These are phyloP conservation scores for Torymus aiolomorphi DNA, from an alignment of 2,888 invertebrate genomes.

Conservation along the genomic window DNA sequence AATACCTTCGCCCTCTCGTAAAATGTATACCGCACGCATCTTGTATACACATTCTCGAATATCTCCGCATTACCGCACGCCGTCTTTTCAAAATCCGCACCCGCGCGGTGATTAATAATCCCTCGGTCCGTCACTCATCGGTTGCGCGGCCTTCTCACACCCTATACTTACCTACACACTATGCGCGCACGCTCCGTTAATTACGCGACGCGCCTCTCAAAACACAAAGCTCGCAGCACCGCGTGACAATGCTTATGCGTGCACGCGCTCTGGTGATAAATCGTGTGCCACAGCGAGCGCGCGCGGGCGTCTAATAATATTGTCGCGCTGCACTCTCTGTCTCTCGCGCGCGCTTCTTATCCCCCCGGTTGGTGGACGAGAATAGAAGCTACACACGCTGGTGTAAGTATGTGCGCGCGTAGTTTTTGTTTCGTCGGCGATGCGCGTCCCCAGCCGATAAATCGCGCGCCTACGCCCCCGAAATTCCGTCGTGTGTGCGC, in stretches of 20 bases:
- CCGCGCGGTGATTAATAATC: slow-evolving; percentile 31
- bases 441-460: slow-evolving; percentile 36
- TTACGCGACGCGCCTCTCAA: background rate
- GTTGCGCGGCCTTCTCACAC: background rate
- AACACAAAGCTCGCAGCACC: background rate
- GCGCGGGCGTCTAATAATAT: slow-evolving; percentile 39
- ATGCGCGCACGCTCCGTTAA: slow-evolving; percentile 34
- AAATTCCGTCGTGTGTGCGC: slow-evolving; percentile 30
- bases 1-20: too few relatives aligned
- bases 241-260: background rate
- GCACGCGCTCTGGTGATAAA: slow-evolving; percentile 10
- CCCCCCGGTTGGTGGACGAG: background rate
- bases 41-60: too few relatives aligned
- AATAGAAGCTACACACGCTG: slow-evolving; percentile 8
- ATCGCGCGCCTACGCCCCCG: slow-evolving; percentile 51
- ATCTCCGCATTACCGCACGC: background rate
- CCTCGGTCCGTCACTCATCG: background rate
- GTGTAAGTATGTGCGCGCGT: too few relatives aligned
- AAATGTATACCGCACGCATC: too few relatives aligned
- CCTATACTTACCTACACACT: background rate
- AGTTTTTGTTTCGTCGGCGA: background rate
- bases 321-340: background rate
- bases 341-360: background rate
- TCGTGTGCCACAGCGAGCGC: background rate
- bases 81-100: background rate